Base-by-base conservation (phyloP, 1,140 invertebrate genomes). In the Tetramorium alpestre region DNA sequence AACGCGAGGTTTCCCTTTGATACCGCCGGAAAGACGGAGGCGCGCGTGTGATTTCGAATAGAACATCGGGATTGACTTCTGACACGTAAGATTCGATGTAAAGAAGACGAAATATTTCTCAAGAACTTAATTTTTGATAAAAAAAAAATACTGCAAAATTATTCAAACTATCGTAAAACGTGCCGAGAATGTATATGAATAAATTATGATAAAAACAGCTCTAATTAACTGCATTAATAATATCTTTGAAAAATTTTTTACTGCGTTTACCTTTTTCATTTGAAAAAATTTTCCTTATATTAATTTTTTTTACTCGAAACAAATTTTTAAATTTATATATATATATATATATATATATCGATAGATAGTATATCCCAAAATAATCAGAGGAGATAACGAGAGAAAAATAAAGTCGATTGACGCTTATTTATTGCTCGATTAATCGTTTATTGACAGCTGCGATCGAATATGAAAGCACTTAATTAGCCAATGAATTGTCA, bases 371-470 rank as follows among this genome's bases (percentile, higher is more conserved):
- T 33, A 5, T 51, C 4, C 8, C 18, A 16, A 33, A 84, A 75
- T 60, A 73, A 72, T 49, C 2, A 38, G 41, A 49, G 25, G 60
- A 49, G 33, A 18, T 38, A 73, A 49, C 11, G 56, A 77, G 22
- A 51, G 69, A 49, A 62, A 73, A 75, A 84, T 75, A 82, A 22
- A 81, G 13, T n/a, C 28, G 54, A 82, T 4, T 22, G 54, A 60
- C 16, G 25, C 16, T 47, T 60, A 44, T 49, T n/a, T 47, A 49
- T 60, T 82, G 8, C 8, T 0, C 41, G 65, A 82, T 47, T 73
- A 82, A 47, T 82, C 77, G 22, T 3, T 82, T 70, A 60, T 72
- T 56, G 67, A 82, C 22, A 82, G 8, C 47, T 13, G 13, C 49
- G 49, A 73, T 73, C 1, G 54, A 82, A 73, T 47, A 49, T 73